These are phyloP conservation scores for Meghimatium bilineatum DNA, from an alignment of 2,888 invertebrate species.

Conservation along the genomic window DNA sequence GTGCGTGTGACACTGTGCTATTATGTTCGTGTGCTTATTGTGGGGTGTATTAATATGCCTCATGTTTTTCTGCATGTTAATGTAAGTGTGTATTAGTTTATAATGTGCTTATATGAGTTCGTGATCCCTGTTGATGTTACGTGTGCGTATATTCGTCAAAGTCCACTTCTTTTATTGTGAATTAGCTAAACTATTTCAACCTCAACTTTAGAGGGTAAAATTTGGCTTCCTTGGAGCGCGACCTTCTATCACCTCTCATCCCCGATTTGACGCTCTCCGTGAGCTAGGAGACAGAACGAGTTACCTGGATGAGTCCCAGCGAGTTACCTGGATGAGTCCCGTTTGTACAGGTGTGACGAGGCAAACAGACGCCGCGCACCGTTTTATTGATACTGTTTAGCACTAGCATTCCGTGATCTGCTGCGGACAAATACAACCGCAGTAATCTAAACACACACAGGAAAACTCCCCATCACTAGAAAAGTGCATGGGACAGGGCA, in stretches of 20 bases:
- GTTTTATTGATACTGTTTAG: slow-evolving; percentile 45
- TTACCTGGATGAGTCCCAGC: not conserved
- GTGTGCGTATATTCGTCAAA: too few species aligned
- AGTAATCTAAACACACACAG: slow-evolving; percentile 45
- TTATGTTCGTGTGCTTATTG: too few species aligned
- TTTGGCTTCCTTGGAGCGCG: slow-evolving; percentile 13
- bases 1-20: too few species aligned
- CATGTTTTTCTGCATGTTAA: too few species aligned
- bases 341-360: slow-evolving; percentile 45
- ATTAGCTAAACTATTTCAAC: not conserved
- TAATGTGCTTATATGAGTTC: too few species aligned
- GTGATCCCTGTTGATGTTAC: too few species aligned
- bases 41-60: too few species aligned
- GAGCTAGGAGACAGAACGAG: not conserved
- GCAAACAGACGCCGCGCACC: slow-evolving; percentile 37
- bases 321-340: not conserved
- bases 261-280: not conserved
- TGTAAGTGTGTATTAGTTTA: too few species aligned
- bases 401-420: slow-evolving; percentile 20
- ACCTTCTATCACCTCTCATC: not conserved
- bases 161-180: too few species aligned
- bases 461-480: slow-evolving; percentile 7
- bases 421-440: slow-evolving; percentile 38
- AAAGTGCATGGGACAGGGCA: not conserved
- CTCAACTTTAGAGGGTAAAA: not conserved